These are phyloP conservation scores for Anthopleura sola DNA, from an alignment of 64 coral and sea anemone species.

Conservation along the genomic window DNA sequence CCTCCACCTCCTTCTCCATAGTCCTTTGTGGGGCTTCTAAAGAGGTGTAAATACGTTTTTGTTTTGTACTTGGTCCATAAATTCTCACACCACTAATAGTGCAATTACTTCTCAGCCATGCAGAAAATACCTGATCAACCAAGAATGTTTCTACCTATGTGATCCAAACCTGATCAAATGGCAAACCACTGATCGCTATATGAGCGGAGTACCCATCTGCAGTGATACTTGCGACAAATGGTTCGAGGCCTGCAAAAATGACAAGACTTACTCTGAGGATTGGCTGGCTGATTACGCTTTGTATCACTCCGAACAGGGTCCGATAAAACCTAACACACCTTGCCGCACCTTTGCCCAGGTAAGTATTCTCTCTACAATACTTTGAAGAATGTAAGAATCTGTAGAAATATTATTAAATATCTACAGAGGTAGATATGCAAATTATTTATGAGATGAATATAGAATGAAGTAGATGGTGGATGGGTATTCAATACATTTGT, in stretches of 20 bases:
- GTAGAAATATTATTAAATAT: too few species aligned
- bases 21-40: too few species aligned
- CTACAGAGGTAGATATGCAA: too few species aligned
- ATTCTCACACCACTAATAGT: too few species aligned
- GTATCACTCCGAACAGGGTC: neutral
- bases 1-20: too few species aligned
- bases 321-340: neutral
- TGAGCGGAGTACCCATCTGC: slow-evolving; percentile 38
- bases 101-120: slow-evolving; percentile 1
- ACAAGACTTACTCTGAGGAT: slow-evolving; percentile 48
- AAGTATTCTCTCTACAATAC: too few species aligned
- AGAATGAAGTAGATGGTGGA: too few species aligned
- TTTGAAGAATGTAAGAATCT: neutral
- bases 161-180: slow-evolving; percentile 18
- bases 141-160: slow-evolving; percentile 28
- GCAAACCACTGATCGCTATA: neutral
- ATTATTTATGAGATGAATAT: too few species aligned
- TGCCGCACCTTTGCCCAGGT: neutral
- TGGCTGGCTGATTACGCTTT: neutral
- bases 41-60: too few species aligned
- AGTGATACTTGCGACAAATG: slow-evolving; percentile 41
- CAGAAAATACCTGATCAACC: neutral
- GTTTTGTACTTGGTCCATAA: too few species aligned
- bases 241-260: slow-evolving; percentile 67
- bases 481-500: too few species aligned